phyloP scores from a whole-genome alignment of 1,140 invertebrate species.

The Heliconius himera region DNA sequence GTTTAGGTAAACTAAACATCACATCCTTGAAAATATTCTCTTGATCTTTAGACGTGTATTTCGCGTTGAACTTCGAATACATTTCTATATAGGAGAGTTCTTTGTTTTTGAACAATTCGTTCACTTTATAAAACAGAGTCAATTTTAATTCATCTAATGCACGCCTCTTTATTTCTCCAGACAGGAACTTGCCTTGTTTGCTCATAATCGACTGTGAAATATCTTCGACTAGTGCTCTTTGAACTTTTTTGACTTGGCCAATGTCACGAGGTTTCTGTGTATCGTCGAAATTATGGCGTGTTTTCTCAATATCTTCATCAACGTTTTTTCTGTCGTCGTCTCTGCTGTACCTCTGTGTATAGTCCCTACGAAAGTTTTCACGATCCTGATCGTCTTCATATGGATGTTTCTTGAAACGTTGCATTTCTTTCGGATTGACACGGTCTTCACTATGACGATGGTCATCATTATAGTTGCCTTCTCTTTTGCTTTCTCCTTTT shows the following conservation, averaged over 20 bases:
- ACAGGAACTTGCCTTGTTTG: slow-evolving; percentile 41
- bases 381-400: slow-evolving; percentile 16
- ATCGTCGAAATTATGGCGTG: background rate
- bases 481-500: slow-evolving; percentile 44
- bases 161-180: slow-evolving; percentile 41
- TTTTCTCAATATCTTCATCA: slow-evolving; percentile 14
- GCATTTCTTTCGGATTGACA: background rate
- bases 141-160: slow-evolving; percentile 53
- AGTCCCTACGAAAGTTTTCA: slow-evolving; percentile 14
- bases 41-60: slow-evolving; percentile 49
- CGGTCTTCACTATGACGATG: slow-evolving; percentile 9
- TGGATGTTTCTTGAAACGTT: background rate
- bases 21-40: slow-evolving; percentile 60
- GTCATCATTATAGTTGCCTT: slow-evolving; percentile 30
- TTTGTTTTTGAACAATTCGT: slow-evolving; percentile 57
- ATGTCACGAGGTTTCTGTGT: background rate
- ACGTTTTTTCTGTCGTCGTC: slow-evolving; percentile 11
- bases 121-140: slow-evolving; percentile 46
- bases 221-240: slow-evolving; percentile 61
- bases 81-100: slow-evolving; percentile 68
- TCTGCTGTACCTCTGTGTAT: slow-evolving; percentile 8
- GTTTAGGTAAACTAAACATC: slow-evolving; percentile 53
- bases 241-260: slow-evolving; percentile 36
- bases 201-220: slow-evolving; percentile 55
- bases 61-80: slow-evolving; percentile 63